Evolutionary conservation across 2,113 vertebrate species (phyloP).

Genomic region (Silurus glanis): DNA sequence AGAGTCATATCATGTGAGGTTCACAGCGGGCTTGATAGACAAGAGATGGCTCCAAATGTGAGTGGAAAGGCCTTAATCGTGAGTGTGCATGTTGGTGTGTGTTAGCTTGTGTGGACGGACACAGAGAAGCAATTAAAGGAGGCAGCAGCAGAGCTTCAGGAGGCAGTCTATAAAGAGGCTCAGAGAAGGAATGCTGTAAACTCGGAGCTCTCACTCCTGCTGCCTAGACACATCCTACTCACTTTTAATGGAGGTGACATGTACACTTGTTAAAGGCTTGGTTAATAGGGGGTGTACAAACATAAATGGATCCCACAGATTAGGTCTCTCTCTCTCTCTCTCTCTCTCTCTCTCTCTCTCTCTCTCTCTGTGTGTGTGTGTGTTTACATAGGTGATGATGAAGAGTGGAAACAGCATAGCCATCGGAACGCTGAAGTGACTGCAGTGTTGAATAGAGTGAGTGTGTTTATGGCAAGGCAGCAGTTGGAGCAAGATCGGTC

Average conservation of each 20-base stretch:
- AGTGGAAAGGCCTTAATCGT: conserved; percentile 18
- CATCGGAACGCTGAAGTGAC: conserved; percentile 68
- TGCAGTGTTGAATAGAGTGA: conserved; percentile 72
- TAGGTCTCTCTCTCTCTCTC: no score
- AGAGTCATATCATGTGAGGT: conserved; percentile 68
- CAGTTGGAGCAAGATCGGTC: conserved; percentile 63
- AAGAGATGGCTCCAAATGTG: neutral
- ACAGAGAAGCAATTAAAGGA: conserved; percentile 61
- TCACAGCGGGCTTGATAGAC: neutral
- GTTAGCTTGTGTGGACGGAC: conserved; percentile 65
- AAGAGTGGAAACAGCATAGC: conserved; percentile 78
- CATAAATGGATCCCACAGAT: neutral
- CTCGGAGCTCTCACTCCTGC: conserved; percentile 61
- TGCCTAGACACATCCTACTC: conserved; percentile 63
- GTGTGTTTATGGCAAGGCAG: conserved; percentile 70
- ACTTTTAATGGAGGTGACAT: conserved; percentile 66
- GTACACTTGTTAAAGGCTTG: neutral
- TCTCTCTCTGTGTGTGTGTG: conserved; percentile 35
- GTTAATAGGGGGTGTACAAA: neutral
- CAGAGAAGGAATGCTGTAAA: conserved; percentile 66
- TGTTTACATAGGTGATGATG: conserved; percentile 71
- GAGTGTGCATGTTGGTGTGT: conserved; percentile 22
- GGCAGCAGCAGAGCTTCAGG: conserved; percentile 63
- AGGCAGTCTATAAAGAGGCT: conserved; percentile 63
- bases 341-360: no score